Base-by-base conservation (phyloP, 2,113 vertebrate genomes). In the Oreochromis spilurus region DNA sequence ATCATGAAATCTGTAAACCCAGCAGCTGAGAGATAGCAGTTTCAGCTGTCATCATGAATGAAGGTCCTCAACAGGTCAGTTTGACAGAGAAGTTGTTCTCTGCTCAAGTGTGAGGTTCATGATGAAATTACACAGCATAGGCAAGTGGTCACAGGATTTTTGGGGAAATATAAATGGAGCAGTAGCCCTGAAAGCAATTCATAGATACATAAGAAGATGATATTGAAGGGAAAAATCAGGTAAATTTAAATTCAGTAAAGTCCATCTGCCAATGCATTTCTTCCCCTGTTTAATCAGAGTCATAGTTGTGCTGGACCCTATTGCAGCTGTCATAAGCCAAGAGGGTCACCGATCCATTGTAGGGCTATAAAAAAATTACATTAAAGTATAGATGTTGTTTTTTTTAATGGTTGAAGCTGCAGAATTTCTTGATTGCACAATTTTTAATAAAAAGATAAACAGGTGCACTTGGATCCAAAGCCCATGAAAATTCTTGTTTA, bases 301-400 rank as follows among this genome's bases (percentile, higher is more conserved):
- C 2, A 1, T 67, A 40, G 62, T 67, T 0, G 60, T 65, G 31
- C 17, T 38, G 17, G 17, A 36, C 60, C 60, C 60, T n/a, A 38
- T n/a, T 38, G 0, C 6, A 38, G 17, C 60, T 62, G 58, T 7
- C 58, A 36, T 7, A 4, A 0, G 0, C 13, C 0, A 4, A 38
- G 10, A 38, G 4, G 31, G 31, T 38, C 60, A 65, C 60, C 0
- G 17, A 40, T 40, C 11, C 4, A 67, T 67, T 21, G 11, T 13
- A 67, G 34, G 62, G 34, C 19, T 65, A 2, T 38, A n/a, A 14
- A 65, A 38, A 65, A 26, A 36, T 36, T 6, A 45, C 0, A 24
- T 55, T 2, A 34, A 36, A 40, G n/a, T 9, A 43, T 16, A 9
- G n/a, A 24, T 72, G 6, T 26, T 10, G 3, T 0, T 6, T 70